Base-by-base conservation (phyloP, 2,797 vertebrate genomes). In the Siniperca undulata region DNA sequence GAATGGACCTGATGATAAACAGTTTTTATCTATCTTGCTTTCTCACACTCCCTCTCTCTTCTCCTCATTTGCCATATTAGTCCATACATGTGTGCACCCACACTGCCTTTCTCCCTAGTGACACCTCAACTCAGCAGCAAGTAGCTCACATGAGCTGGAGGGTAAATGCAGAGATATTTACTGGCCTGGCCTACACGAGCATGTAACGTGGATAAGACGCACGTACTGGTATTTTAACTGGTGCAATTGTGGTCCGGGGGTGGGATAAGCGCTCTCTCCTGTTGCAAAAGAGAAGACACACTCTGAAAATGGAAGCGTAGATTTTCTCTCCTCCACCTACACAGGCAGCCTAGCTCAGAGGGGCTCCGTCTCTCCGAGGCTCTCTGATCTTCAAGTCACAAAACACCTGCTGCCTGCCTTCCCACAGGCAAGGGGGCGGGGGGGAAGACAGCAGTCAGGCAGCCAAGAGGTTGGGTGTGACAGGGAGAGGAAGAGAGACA, bases 361-460 rank as follows among this genome's bases (percentile, higher is more conserved):
- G 87, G 89, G 80, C 89, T 92, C 86, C 71, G 58, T 92, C 83
- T 90, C 82, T 90, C 77, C 9, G 56, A 87, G 80, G 66, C 77
- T 83, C 89, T 93, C 86, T 93, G 93, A 93, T 94, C 92, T 91
- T 55, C 24, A 7, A 90, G 92, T 93, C 90, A 83, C 92, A 87
- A 92, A 92, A 92, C 90, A 92, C 93, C 93, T 90, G 88, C 93
- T 92, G 88, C 84, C 84, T 88, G 83, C 88, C 88, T 91, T 89
- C 85, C 89, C 81, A 88, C 84, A 55, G 81, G 48, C 67, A 46
- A 34, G 44, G 38, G 9, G 48, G 20, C 5, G 16, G 7, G 78
- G 70, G 30, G 48, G 67, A 11, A 68, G 77, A 70, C 78, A 83
- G 76, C 79, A 89, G 86, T 86, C 78, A 84, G 78, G 80, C 88